Evolutionary conservation across 2,797 vertebrate genomes (phyloP).

Genomic region (Darevskia mixta): DNA sequence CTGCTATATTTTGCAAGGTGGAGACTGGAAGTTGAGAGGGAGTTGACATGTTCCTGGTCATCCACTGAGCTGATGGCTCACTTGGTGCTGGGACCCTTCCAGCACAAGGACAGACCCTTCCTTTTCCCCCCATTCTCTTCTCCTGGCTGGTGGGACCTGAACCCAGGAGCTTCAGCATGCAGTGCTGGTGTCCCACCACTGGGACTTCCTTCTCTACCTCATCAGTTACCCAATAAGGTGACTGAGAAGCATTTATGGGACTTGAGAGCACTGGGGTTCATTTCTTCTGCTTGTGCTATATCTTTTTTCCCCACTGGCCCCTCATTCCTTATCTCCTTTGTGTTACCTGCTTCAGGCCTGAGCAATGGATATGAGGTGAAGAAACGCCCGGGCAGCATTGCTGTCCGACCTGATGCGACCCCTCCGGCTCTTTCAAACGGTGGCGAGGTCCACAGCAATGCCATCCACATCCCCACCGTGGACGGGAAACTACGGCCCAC

Average conservation of each 20-base stretch:
- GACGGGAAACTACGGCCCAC: slow-evolving; percentile 81
- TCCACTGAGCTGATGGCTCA: background rate
- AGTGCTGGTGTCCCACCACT: no score
- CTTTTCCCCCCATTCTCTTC: background rate
- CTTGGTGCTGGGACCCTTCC: background rate
- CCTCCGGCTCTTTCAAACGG: slow-evolving; percentile 61
- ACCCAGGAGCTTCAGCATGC: no score
- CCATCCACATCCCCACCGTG: slow-evolving; percentile 83
- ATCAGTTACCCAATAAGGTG: background rate
- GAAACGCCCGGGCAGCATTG: slow-evolving; percentile 1
- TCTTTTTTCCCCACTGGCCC: no score
- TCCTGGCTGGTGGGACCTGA: no score
- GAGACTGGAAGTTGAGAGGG: background rate
- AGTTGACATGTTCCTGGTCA: background rate
- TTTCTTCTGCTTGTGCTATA: background rate
- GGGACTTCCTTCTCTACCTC: no score
- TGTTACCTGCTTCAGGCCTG: slow-evolving; percentile 67
- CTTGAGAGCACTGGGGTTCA: background rate
- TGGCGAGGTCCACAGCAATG: slow-evolving; percentile 13
- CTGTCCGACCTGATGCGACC: background rate
- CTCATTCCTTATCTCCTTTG: background rate
- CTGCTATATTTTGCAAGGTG: background rate
- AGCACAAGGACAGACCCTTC: background rate
- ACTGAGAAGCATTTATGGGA: background rate
- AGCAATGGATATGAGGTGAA: slow-evolving; percentile 61